A percentile compares a stretch with the other conserved stretches of the same genome.
These are phyloP conservation scores for Lasius platythorax DNA, from an alignment of 2,888 invertebrate genomes.

Conservation along the genomic window DNA sequence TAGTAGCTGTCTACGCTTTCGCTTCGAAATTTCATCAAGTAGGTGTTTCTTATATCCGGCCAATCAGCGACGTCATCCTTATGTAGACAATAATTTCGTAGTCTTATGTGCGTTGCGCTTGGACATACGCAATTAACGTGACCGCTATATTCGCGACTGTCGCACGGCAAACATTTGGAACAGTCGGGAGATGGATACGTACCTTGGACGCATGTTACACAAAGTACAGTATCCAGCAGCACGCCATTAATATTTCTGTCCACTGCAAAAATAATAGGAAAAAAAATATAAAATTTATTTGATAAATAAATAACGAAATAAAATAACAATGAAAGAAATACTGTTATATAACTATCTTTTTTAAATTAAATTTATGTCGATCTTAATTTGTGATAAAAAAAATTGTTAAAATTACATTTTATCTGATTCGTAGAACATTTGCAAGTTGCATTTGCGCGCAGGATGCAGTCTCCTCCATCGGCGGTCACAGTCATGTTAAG, in stretches of 20 bases:
- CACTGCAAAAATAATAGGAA: conserved; percentile 80
- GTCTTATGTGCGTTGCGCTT: conserved; percentile 78
- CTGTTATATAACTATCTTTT: not conserved
- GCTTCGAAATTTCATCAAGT: conserved; percentile 82
- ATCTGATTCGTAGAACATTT: conserved; percentile 80
- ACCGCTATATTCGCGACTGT: conserved; percentile 61
- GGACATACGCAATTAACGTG: conserved; percentile 83
- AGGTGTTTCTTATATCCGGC: conserved; percentile 81
- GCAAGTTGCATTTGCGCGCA: conserved; percentile 78
- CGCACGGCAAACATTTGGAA: conserved; percentile 85
- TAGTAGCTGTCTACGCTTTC: conserved; percentile 83
- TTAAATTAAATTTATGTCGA: not conserved
- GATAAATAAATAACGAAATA: not conserved
- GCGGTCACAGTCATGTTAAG: conserved; percentile 79
- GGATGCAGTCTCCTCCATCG: conserved; percentile 83
- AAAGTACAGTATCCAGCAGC: conserved; percentile 80
- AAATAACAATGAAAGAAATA: not conserved
- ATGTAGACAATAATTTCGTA: conserved; percentile 83
- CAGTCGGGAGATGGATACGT: conserved; percentile 84
- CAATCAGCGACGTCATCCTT: conserved; percentile 79
- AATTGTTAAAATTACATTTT: conserved; percentile 75
- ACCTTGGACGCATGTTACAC: conserved; percentile 85
- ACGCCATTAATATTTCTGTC: conserved; percentile 84
- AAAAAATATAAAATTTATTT: not conserved
- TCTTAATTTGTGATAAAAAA: not conserved